A percentile compares a stretch with the other conserved stretches of the same genome.
Conservation (phyloP, 2,888 invertebrate genomes). For the Zaprionus lineosus region DNA sequence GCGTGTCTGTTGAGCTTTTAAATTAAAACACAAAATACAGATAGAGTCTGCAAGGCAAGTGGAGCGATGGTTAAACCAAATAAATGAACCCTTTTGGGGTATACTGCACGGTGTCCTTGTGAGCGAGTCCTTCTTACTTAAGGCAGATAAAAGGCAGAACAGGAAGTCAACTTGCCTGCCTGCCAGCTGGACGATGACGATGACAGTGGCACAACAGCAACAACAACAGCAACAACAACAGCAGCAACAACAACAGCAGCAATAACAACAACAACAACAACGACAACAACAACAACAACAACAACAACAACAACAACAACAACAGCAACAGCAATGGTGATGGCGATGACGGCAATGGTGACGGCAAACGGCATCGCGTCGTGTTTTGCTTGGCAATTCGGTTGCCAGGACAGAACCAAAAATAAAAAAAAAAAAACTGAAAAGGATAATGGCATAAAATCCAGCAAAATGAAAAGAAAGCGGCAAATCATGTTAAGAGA, state of each 20-base stretch:
- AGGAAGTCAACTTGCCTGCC: slow-evolving; percentile 69
- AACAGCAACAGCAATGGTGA: background rate
- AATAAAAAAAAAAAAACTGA: too few species aligned
- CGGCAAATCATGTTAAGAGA: slow-evolving; percentile 80
- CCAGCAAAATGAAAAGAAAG: slow-evolving; percentile 78
- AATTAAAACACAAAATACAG: slow-evolving; percentile 76
- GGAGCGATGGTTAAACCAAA: slow-evolving; percentile 63
- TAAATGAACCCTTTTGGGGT: slow-evolving; percentile 75
- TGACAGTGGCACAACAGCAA: background rate
- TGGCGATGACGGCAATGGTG: slow-evolving; percentile 4
- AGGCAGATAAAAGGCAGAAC: slow-evolving; percentile 66
- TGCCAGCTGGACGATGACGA: slow-evolving; percentile 39
- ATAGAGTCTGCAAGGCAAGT: slow-evolving; percentile 56
- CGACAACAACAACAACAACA: background rate
- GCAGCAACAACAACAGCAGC: background rate
- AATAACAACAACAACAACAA: background rate
- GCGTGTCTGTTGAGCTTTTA: slow-evolving; percentile 59
- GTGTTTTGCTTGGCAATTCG: slow-evolving; percentile 55
- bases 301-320: slow-evolving; percentile 5
- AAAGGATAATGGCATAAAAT: slow-evolving; percentile 76
- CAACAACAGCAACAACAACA: background rate
- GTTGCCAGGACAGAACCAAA: slow-evolving; percentile 50
- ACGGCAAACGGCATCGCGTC: slow-evolving; percentile 20
- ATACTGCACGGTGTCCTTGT: slow-evolving; percentile 61
- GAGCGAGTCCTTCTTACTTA: slow-evolving; percentile 47